phyloP scores from a whole-genome alignment of 2,797 vertebrate genomes.

The Brachyalestes nurse region DNA sequence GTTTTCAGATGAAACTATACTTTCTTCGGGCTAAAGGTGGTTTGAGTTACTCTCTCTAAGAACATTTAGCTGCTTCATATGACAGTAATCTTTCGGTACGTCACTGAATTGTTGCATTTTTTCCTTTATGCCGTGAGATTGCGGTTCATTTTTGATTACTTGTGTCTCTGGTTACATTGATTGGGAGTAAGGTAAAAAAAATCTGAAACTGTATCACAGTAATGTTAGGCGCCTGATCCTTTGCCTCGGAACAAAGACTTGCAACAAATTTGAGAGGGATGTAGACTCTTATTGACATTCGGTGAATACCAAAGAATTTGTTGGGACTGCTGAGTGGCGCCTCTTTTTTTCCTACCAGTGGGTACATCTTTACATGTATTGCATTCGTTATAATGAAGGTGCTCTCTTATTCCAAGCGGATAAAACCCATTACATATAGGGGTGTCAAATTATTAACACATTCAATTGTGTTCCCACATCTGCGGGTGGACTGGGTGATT shows the following conservation, averaged over 20 bases:
- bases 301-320: conserved; percentile 18
- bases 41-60: conserved; percentile 34
- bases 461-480: conserved; percentile 31
- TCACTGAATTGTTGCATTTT: conserved; percentile 6
- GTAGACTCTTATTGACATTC: conserved; percentile 12
- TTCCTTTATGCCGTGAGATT: conserved; percentile 20
- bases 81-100: conserved; percentile 38
- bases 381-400: conserved; percentile 6
- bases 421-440: neutral
- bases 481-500: conserved; percentile 28
- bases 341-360: neutral
- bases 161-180: conserved; percentile 22
- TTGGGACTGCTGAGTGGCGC: conserved; percentile 7
- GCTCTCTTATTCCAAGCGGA: neutral
- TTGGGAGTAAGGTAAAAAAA: conserved; percentile 13
- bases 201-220: conserved; percentile 9
- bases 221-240: conserved; percentile 15
- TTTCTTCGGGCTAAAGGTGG: conserved; percentile 49
- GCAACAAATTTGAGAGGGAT: conserved; percentile 22
- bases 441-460: conserved; percentile 40
- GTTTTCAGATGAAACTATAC: conserved; percentile 30
- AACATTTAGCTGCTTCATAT: conserved; percentile 41
- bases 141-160: conserved; percentile 9
- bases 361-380: conserved; percentile 10
- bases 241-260: conserved; percentile 13